Evolutionary conservation across 2,797 vertebrate species (phyloP).

Genomic region (Carcharodon carcharias): DNA sequence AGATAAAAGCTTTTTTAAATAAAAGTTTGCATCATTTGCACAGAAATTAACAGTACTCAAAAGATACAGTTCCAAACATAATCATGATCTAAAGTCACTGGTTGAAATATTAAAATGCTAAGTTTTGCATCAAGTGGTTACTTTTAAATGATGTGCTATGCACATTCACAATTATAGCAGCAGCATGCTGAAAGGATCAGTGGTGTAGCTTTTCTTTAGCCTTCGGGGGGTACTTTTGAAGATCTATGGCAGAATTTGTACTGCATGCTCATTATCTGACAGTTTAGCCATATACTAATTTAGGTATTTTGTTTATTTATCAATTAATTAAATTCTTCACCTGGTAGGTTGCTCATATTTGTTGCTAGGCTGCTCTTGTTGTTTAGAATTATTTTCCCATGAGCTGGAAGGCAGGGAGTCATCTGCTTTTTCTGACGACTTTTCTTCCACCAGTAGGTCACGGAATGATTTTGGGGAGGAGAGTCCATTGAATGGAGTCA

Average conservation of each 20-base stretch:
- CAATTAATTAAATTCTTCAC: background rate
- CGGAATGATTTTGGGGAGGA: conserved; percentile 72
- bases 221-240: background rate
- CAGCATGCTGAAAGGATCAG: background rate
- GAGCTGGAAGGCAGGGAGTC: conserved; percentile 42
- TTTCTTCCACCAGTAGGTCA: conserved; percentile 74
- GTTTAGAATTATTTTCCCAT: background rate
- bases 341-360: conserved; percentile 14
- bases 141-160: background rate
- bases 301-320: background rate
- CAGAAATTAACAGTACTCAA: background rate
- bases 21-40: background rate
- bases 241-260: background rate
- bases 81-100: background rate
- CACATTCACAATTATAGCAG: background rate
- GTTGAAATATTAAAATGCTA: background rate
- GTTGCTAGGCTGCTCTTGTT: background rate
- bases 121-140: background rate
- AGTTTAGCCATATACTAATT: background rate
- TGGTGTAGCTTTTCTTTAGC: background rate
- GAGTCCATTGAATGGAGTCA: conserved; percentile 58
- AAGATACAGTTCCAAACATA: background rate
- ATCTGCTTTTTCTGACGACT: conserved; percentile 52
- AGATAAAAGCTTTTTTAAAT: background rate
- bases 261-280: background rate